Evolutionary conservation across 2,888 invertebrate genomes (phyloP), one percentile per base, ranked within the genome.

Genomic region (Ecliptopera silaceata): DNA sequence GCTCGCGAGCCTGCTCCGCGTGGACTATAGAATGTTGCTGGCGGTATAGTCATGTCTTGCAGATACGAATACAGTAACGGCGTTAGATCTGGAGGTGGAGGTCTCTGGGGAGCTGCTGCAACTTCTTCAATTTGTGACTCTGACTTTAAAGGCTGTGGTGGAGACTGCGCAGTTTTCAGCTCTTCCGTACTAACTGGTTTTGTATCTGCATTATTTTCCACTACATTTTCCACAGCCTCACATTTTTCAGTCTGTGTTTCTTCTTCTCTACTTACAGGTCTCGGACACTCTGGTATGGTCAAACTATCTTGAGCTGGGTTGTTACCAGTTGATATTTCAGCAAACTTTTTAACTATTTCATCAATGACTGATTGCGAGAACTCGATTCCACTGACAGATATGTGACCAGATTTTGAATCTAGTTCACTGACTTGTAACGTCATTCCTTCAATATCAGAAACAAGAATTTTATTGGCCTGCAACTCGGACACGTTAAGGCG

Each of bases 371-470:
- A 93, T 20, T 94, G 93, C 0, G 94, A 94, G 66, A 95, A 89
- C 74, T 94, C 94, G 45, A 95, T 92, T 53, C 94, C 95, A 68
- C 93, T 93, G 0, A 95, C 92, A 49, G 93, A 92, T 61, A 95
- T 88, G 65, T 94, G 93, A 0, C 95, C 95, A 0, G 94, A 93
- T 74, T 93, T 94, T 4, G 95, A 94, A 68, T 93, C 93, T 59
- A 96, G 86, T 73, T 96, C 96, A 46, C 94, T 92, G 0, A 96
- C 94, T 62, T 93, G 94, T 63, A 97, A 92, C 31, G 94, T 93
- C 68, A 93, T 92, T 4, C 96, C 95, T 72, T 96, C 96, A 59
- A 97, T 93, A 79, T 96, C 96, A 0, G 96, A 96, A 0, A 96
- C 96, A 46, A 95, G 91, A 60, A 97, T 95, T 78, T 95, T 96